phyloP scores from a whole-genome alignment of 2,797 vertebrate genomes.

The Kryptopterus vitreolus region DNA sequence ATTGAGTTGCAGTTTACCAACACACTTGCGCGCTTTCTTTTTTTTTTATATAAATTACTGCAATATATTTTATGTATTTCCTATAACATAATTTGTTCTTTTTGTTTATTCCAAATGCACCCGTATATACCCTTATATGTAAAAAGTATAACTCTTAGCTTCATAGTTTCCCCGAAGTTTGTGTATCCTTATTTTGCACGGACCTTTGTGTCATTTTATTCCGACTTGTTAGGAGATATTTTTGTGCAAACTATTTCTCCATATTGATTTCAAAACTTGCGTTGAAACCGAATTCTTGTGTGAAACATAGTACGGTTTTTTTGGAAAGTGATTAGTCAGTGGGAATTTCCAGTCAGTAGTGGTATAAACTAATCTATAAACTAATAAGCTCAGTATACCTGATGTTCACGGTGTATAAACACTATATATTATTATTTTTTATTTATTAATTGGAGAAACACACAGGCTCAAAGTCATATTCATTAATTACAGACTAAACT shows the following conservation, averaged over 20 bases:
- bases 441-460: neutral
- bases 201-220: neutral
- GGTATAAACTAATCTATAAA: neutral
- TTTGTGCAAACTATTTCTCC: neutral
- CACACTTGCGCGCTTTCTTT: neutral
- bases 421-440: no score
- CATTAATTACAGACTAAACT: neutral
- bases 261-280: neutral
- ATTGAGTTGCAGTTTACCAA: neutral
- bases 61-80: no score
- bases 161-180: no score
- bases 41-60: neutral
- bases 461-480: neutral
- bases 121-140: no score
- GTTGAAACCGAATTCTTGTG: neutral
- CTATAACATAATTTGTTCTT: neutral
- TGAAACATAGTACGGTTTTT: neutral
- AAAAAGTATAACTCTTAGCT: neutral
- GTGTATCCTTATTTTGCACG: neutral
- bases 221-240: neutral
- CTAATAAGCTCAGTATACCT: neutral
- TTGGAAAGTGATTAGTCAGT: conserved; percentile 20
- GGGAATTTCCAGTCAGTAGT: neutral
- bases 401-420: no score
- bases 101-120: no score